These are phyloP conservation scores for Oscheius onirici DNA, from an alignment of 2,888 invertebrate genomes.

Conservation along the genomic window DNA sequence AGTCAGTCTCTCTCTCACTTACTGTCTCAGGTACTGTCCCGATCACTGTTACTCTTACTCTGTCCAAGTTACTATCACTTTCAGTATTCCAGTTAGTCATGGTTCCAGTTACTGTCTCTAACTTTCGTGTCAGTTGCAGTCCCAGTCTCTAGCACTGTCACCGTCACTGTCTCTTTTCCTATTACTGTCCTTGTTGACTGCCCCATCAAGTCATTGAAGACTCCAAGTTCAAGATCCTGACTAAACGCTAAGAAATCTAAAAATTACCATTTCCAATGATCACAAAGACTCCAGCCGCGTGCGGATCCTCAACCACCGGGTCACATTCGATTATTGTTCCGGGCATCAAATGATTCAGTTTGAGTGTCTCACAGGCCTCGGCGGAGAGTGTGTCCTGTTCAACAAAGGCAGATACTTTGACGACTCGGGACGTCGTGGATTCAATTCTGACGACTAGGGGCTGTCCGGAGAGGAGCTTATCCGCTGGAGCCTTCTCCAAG, in stretches of 20 bases:
- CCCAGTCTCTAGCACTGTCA: no score
- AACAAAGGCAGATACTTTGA: constrained; percentile 58
- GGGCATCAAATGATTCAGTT: constrained; percentile 63
- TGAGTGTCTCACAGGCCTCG: constrained; percentile 49
- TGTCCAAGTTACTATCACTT: no score
- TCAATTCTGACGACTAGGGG: constrained; percentile 59
- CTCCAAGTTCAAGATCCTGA: no score
- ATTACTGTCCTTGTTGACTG: no score
- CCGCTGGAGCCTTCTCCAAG: constrained; percentile 44
- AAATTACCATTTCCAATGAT: constrained; percentile 60
- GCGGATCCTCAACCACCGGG: constrained; percentile 57
- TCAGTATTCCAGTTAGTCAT: no score
- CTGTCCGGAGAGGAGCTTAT: constrained; percentile 48
- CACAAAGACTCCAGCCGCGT: constrained; percentile 56
- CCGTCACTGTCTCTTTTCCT: no score
- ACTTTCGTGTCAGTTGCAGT: no score
- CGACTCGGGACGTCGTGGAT: constrained; percentile 44
- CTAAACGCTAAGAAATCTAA: neutral
- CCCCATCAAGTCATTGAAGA: no score
- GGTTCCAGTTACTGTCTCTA: no score
- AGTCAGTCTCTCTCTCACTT: no score
- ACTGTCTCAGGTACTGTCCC: no score
- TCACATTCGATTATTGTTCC: constrained; percentile 65
- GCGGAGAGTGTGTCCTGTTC: constrained; percentile 51
- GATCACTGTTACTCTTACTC: no score